Conservation (phyloP, 2,797 vertebrate genomes). For the Urocyon cinereoargenteus region DNA sequence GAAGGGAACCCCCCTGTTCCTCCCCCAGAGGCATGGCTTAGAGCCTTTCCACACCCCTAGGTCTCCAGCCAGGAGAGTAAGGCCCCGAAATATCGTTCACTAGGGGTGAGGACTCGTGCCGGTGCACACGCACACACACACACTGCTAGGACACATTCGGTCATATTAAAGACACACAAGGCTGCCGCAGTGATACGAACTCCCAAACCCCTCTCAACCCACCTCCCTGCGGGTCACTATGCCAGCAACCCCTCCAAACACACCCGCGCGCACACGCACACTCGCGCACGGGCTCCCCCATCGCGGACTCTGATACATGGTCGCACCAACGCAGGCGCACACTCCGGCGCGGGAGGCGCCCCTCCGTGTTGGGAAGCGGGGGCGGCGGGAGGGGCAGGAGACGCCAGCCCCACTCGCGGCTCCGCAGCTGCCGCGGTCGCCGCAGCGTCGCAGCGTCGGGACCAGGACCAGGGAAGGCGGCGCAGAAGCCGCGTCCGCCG, state of each 20-base stretch:
- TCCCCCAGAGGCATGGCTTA: neutral
- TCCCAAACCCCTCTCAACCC: no score
- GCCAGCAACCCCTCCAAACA: neutral
- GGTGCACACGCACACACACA: neutral
- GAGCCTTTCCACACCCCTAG: neutral
- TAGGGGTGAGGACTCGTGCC: neutral
- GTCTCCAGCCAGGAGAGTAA: neutral
- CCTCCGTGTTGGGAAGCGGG: conserved; percentile 57
- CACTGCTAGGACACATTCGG: neutral
- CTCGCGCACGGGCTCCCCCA: neutral
- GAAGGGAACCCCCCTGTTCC: neutral
- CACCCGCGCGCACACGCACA: neutral
- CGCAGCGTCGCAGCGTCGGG: conserved; percentile 47
- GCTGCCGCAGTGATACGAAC: neutral
- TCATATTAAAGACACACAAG: neutral
- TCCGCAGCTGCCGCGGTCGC: conserved; percentile 58
- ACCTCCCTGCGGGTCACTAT: neutral
- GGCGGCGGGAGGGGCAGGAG: conserved; percentile 52
- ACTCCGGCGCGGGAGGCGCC: conserved; percentile 24
- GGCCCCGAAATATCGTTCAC: neutral
- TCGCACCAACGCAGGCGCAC: conserved; percentile 67
- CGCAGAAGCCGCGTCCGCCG: neutral
- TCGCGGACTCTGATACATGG: neutral
- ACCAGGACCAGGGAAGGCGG: neutral
- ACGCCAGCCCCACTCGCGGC: neutral